phyloP scores from a whole-genome alignment of 2,113 vertebrate species.

The Tinamus guttatus region DNA sequence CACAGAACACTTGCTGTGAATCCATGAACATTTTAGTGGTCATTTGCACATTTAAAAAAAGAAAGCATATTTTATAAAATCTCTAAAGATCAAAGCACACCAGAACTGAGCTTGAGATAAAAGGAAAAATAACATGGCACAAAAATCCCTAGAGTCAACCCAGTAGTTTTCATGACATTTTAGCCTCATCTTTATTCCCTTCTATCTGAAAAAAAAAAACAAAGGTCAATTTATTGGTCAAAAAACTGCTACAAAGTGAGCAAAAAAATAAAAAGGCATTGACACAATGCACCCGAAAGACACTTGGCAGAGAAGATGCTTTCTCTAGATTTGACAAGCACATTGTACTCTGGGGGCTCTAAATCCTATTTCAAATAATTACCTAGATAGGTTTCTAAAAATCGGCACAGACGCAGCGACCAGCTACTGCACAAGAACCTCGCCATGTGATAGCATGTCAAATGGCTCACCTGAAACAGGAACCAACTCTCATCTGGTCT shows the following conservation, averaged over 20 bases:
- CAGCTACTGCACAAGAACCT: neutral
- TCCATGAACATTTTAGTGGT: conserved; percentile 35
- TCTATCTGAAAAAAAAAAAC: conserved; percentile 37
- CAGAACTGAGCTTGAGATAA: conserved; percentile 45
- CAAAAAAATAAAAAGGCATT: neutral
- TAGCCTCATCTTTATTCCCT: conserved; percentile 35
- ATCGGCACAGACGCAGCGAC: neutral
- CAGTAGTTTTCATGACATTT: neutral
- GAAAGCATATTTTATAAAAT: neutral
- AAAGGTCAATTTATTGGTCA: conserved; percentile 59
- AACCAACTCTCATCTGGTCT: neutral
- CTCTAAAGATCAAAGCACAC: conserved; percentile 48
- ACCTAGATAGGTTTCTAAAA: neutral
- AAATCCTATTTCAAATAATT: neutral
- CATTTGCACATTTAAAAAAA: conserved; percentile 27
- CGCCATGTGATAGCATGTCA: fast-evolving
- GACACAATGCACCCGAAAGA: neutral
- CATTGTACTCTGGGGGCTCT: neutral
- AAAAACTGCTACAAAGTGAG: neutral
- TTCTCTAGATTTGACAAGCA: neutral
- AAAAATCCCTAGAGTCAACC: conserved; percentile 26
- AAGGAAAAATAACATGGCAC: conserved; percentile 15
- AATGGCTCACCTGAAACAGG: neutral
- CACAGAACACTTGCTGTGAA: neutral
- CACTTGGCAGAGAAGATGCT: neutral